Evolutionary conservation across 23 tunicate species (phyloP), one percentile per base, ranked within the genome.

Genomic region (Pegea sp.): DNA sequence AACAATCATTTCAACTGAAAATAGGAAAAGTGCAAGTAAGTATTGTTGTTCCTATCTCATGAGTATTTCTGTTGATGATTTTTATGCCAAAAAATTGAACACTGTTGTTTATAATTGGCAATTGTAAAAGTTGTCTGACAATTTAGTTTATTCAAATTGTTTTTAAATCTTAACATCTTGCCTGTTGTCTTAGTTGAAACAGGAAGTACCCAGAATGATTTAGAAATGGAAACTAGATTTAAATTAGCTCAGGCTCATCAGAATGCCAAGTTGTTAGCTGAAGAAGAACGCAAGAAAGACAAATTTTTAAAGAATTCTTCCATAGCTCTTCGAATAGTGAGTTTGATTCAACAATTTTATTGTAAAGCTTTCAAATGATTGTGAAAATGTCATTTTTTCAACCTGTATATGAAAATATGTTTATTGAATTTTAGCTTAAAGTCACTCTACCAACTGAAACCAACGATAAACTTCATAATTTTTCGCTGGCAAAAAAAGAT

Each of bases 211-310:
- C 66, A 59, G 54, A 68, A 65, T 22, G 76, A 80, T 31, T 52
- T 74, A 29, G 95, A 84, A 63, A 11, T 84, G 42, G 76, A 84
- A 51, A 76, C 86, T 11, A 49, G 84, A 38, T 76, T 67, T 22
- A 65, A 79, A 32, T 65, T 84, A 8, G 79, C 84, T 24, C 70
- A 74, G 34, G 95, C 95, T 18, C 76, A 74, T 24, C 76, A 68
- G 50, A 55, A 44, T 28, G 95, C 95, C 7, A 84, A 63, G 46
- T 24, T 26, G 31, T 49, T 42, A 42, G 95, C 95, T 4, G 76
- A 56, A 56, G 72, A 67, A 44, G 80, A 72, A 29, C 42, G 64
- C 30, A 42, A 52, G 32, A 59, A 23, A 58, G 44, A 52, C 50
- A 65, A 53, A 59, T 28, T 26, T 25, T 13, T 24, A 30, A 44